Percentiles rank a stretch among this genome's conserved stretches.
Evolutionary conservation across 2,797 vertebrate species (phyloP).

Genomic region (Molossus molossus): DNA sequence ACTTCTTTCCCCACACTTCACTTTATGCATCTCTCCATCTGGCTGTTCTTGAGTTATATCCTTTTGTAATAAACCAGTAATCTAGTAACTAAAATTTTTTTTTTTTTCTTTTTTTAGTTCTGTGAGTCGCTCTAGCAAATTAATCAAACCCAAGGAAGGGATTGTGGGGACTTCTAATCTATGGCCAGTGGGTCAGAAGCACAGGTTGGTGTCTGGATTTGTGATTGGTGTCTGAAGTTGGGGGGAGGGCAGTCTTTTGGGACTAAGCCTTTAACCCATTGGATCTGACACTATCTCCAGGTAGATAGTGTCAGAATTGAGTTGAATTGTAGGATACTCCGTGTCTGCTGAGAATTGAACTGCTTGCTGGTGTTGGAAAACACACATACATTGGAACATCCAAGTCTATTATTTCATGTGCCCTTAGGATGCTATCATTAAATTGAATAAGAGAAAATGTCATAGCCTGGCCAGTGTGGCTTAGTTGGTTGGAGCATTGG

Average conservation of each 20-base stretch:
- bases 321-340: background rate
- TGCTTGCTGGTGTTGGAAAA: conserved; percentile 39
- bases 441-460: background rate
- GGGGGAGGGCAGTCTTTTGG: background rate
- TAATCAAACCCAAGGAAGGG: background rate
- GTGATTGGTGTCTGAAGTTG: background rate
- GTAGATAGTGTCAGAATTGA: background rate
- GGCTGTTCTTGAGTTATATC: background rate
- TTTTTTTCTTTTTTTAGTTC: background rate
- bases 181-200: background rate
- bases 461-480: background rate
- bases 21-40: background rate
- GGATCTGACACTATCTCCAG: background rate
- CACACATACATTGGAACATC: background rate
- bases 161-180: background rate
- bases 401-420: conserved; percentile 7
- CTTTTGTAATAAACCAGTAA: background rate
- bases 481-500: background rate
- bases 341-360: background rate
- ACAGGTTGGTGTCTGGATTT: background rate
- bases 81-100: conserved; percentile 3
- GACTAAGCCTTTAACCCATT: background rate
- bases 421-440: background rate
- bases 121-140: background rate
- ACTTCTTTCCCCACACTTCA: background rate